Evolutionary conservation across 1,140 invertebrate species (phyloP).

Genomic region (Drosophila biarmipes): DNA sequence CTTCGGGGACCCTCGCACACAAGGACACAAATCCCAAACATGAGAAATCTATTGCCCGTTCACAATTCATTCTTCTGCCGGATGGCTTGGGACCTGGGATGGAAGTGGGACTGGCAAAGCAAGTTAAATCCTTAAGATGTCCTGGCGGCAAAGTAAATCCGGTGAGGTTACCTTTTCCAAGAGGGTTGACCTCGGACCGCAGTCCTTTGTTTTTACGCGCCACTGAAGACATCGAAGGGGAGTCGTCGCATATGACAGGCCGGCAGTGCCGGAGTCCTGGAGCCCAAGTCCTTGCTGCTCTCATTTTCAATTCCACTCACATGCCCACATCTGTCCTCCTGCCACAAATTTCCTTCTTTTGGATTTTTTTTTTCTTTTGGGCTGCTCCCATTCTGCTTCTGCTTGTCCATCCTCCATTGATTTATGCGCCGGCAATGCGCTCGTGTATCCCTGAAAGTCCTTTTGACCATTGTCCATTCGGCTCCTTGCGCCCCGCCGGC

Average conservation of each 20-base stretch:
- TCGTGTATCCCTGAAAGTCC: constrained; percentile 46
- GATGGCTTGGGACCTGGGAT: neutral
- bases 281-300: constrained; percentile 49
- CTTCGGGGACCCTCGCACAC: constrained; percentile 61
- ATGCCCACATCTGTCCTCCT: constrained; percentile 74
- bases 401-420: constrained; percentile 64
- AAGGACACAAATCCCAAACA: constrained; percentile 76
- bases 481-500: constrained; percentile 58
- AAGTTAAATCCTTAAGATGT: constrained; percentile 82
- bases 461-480: constrained; percentile 45
- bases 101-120: constrained; percentile 8
- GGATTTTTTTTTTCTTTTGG: constrained; percentile 40
- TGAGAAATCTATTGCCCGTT: constrained; percentile 76
- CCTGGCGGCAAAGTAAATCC: constrained; percentile 74
- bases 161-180: constrained; percentile 67
- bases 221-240: constrained; percentile 66
- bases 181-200: constrained; percentile 48
- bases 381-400: constrained; percentile 47
- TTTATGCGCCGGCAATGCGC: constrained; percentile 71
- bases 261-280: constrained; percentile 19
- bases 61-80: constrained; percentile 48
- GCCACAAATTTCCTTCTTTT: constrained; percentile 9
- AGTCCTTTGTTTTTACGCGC: constrained; percentile 73
- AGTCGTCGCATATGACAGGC: constrained; percentile 56
- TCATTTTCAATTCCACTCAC: constrained; percentile 80